Evolutionary conservation across 2,113 vertebrate genomes (phyloP).

Genomic region (Saimiri boliviensis): DNA sequence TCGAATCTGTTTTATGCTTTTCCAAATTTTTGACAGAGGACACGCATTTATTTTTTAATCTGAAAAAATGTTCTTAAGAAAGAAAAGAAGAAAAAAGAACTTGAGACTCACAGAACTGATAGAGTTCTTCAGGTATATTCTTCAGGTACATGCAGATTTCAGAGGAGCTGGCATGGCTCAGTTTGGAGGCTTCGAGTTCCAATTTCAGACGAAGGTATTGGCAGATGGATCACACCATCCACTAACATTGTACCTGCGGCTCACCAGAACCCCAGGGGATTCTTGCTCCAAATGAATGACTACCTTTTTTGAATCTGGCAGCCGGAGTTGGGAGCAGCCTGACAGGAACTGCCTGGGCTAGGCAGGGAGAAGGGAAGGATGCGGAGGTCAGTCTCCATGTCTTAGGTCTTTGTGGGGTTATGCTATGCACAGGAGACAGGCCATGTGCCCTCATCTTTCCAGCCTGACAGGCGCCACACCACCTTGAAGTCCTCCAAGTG

Average conservation of each 20-base stretch:
- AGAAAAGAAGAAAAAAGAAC: neutral
- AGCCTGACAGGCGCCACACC: accelerated
- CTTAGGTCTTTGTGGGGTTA: neutral
- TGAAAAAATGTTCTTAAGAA: constrained; percentile 17
- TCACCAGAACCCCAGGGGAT: neutral
- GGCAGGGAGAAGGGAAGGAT: neutral
- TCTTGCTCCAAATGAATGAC: neutral
- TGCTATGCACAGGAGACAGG: neutral
- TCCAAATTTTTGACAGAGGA: neutral
- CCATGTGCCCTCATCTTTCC: neutral
- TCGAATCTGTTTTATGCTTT: neutral
- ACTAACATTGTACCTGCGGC: neutral
- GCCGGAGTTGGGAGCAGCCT: neutral
- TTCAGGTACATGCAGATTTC: neutral
- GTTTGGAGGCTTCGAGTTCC: neutral
- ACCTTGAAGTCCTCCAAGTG: neutral
- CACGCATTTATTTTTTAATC: neutral
- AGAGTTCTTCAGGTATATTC: neutral
- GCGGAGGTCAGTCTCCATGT: too few species aligned
- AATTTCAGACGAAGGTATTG: neutral
- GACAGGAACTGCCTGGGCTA: neutral
- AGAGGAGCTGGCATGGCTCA: neutral
- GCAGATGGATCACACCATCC: neutral
- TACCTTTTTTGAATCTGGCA: neutral
- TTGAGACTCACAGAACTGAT: neutral